These are phyloP conservation scores for Drosophila orena DNA, from an alignment of 1,140 invertebrate genomes.

Conservation along the genomic window DNA sequence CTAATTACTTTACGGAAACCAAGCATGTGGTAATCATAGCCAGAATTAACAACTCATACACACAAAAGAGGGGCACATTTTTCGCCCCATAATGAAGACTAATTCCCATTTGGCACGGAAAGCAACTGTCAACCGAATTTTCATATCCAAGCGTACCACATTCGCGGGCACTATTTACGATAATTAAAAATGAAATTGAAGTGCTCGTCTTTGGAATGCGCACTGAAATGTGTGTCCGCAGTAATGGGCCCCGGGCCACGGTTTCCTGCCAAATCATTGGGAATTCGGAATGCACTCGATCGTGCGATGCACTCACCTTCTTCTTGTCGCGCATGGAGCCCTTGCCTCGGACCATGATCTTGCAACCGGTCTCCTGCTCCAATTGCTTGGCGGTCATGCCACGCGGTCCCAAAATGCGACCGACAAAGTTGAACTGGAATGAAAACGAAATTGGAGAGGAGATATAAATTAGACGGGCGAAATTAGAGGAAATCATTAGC, in stretches of 20 bases:
- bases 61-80: conserved; percentile 11
- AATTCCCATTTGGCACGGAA: conserved; percentile 64
- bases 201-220: conserved; percentile 24
- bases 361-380: conserved; percentile 99
- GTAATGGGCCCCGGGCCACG: background rate
- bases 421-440: conserved; percentile 99
- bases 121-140: conserved; percentile 56
- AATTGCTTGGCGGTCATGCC: conserved; percentile 99
- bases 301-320: conserved; percentile 91
- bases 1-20: background rate
- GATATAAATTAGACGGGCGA: conserved; percentile 47
- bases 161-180: conserved; percentile 35
- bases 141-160: conserved; percentile 32
- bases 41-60: background rate
- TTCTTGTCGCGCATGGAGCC: conserved; percentile 99
- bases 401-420: conserved; percentile 98
- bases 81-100: conserved; percentile 42
- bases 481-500: conserved; percentile 69
- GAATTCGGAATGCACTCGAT: background rate
- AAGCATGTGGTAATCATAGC: background rate
- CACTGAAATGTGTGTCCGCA: too few species aligned
- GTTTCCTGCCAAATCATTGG: conserved; percentile 1
- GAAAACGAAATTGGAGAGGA: conserved; percentile 85
- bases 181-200: conserved; percentile 43
- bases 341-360: conserved; percentile 99